Evolutionary conservation across 2,113 vertebrate species (phyloP).

Genomic region (Phylloscopus whistleri): DNA sequence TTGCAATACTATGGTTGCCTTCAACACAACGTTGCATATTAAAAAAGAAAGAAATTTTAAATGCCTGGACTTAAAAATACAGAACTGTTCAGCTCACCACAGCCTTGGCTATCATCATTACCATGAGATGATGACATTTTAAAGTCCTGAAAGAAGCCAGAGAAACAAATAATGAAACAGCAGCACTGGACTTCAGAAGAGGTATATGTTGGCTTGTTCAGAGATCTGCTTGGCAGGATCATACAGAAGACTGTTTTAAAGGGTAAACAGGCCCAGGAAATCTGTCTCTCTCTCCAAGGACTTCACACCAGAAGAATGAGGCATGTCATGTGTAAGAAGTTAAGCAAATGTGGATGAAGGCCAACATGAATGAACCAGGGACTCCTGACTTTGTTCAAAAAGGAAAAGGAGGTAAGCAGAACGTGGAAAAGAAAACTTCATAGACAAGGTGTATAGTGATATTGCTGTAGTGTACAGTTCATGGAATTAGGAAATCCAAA

Average conservation of each 20-base stretch:
- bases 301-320: background rate
- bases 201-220: background rate
- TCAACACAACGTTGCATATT: background rate
- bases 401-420: background rate
- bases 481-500: background rate
- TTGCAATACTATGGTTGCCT: background rate
- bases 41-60: background rate
- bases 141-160: background rate
- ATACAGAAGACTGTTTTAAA: background rate
- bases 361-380: background rate
- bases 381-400: background rate
- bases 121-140: background rate
- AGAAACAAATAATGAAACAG: background rate
- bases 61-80: background rate
- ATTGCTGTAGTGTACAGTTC: background rate
- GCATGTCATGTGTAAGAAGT: background rate
- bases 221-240: background rate
- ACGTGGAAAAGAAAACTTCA: background rate
- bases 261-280: background rate
- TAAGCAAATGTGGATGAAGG: background rate
- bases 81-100: background rate
- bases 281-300: background rate
- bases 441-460: background rate
- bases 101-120: background rate
- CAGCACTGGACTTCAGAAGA: background rate